These are phyloP conservation scores for Polyodon spathula DNA, from an alignment of 2,113 vertebrate species.

Conservation along the genomic window DNA sequence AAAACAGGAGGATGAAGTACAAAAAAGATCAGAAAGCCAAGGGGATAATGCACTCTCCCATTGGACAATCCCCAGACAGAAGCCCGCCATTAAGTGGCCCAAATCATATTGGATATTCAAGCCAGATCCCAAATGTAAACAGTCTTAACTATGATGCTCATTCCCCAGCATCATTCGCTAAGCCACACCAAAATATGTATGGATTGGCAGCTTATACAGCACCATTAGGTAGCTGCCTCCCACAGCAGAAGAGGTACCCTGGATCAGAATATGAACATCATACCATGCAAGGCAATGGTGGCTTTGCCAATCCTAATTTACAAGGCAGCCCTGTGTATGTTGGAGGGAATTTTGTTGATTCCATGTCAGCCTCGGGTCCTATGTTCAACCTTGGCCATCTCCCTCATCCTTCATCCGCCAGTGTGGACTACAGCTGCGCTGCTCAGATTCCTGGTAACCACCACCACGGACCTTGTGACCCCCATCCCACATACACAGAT, in stretches of 20 bases:
- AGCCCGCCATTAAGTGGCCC: constrained; percentile 85
- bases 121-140: constrained; percentile 80
- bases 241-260: constrained; percentile 94
- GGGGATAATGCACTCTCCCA: constrained; percentile 92
- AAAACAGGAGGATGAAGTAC: constrained; percentile 97
- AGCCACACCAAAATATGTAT: constrained; percentile 96
- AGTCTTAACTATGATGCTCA: constrained; percentile 89
- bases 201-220: constrained; percentile 96
- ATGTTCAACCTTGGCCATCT: constrained; percentile 98
- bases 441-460: constrained; percentile 97
- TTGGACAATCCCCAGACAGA: constrained; percentile 92
- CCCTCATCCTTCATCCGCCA: constrained; percentile 95
- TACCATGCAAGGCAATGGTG: constrained; percentile 83
- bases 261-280: constrained; percentile 92
- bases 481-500: constrained; percentile 98
- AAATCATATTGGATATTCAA: constrained; percentile 85
- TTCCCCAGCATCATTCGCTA: constrained; percentile 90
- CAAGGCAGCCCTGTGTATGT: constrained; percentile 97
- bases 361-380: constrained; percentile 94
- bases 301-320: constrained; percentile 87
- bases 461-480: constrained; percentile 98
- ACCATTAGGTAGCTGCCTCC: constrained; percentile 89
- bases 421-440: constrained; percentile 99
- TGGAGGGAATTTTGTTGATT: constrained; percentile 97
- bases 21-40: constrained; percentile 99